Percentiles rank a stretch among this genome's conserved stretches.
These are phyloP conservation scores for Scomber japonicus DNA, from an alignment of 2,113 vertebrate genomes.

Conservation along the genomic window DNA sequence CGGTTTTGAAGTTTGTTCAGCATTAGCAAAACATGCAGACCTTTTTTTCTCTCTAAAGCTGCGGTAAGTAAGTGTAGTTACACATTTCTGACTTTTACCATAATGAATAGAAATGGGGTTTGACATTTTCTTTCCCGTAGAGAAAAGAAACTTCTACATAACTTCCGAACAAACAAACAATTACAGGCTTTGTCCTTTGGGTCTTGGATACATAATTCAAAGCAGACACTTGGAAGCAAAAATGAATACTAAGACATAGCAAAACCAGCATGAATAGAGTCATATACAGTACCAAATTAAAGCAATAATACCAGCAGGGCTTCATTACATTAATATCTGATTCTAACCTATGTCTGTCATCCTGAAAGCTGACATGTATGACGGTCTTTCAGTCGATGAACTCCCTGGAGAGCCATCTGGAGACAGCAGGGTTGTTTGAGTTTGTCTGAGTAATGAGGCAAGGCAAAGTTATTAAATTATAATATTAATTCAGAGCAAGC, in stretches of 20 bases:
- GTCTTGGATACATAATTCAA: conserved; percentile 24
- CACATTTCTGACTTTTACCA: background rate
- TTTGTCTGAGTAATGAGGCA: too few relatives aligned
- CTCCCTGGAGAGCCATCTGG: background rate
- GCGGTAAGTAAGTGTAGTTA: background rate
- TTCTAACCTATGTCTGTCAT: background rate
- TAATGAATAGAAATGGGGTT: conserved; percentile 11
- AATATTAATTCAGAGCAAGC: background rate
- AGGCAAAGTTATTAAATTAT: background rate
- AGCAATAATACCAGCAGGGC: background rate
- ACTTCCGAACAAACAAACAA: conserved; percentile 16
- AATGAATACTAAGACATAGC: background rate
- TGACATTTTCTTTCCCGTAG: conserved; percentile 19
- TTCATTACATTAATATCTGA: conserved; percentile 2
- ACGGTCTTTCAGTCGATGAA: background rate
- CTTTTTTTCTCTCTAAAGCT: background rate
- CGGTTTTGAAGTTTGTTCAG: background rate
- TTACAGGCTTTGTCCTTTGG: background rate
- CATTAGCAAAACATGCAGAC: background rate
- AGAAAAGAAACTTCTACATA: conserved; percentile 11
- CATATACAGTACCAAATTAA: background rate
- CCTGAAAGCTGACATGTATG: background rate
- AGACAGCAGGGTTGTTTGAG: too few relatives aligned
- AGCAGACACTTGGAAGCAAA: background rate
- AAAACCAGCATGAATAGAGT: conserved; percentile 1